A percentile compares a stretch with the other conserved stretches of the same genome.
Evolutionary conservation across 2,113 vertebrate genomes (phyloP).

Genomic region (Perognathus longimembris): DNA sequence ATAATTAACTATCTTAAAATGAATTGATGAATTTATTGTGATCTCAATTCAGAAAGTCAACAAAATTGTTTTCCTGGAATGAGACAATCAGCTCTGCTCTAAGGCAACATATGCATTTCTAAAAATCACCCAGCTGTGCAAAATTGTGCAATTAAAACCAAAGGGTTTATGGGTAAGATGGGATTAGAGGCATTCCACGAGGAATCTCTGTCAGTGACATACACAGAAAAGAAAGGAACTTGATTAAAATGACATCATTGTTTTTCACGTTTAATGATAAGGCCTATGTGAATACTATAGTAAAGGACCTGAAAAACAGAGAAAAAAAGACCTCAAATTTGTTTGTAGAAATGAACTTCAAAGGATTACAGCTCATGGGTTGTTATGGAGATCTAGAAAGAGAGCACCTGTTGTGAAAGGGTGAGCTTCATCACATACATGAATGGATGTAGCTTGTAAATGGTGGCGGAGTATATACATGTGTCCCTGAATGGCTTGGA

Average conservation of each 20-base stretch:
- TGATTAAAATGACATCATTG: not conserved
- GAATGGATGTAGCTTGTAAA: no score
- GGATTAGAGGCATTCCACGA: constrained; percentile 1
- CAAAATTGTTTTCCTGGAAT: constrained; percentile 43
- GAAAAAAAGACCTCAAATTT: not conserved
- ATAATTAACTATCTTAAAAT: constrained; percentile 27
- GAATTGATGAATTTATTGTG: constrained; percentile 30
- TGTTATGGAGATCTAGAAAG: not conserved
- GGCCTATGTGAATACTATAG: not conserved
- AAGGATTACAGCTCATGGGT: not conserved
- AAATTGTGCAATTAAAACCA: constrained; percentile 49
- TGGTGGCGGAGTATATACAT: no score
- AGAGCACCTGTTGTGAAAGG: not conserved
- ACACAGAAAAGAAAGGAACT: not conserved
- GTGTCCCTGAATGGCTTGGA: no score
- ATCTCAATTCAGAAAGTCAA: constrained; percentile 2
- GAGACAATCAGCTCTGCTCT: constrained; percentile 10
- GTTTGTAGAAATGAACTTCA: not conserved
- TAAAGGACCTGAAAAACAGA: no score
- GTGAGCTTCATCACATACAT: not conserved
- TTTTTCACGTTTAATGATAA: constrained; percentile 31
- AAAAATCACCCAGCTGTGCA: constrained; percentile 45
- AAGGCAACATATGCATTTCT: constrained; percentile 20
- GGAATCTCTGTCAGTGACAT: constrained; percentile 22
- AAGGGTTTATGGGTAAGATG: not conserved